Conservation (phyloP, 2,888 invertebrate species). For the Calameuta idolon region DNA sequence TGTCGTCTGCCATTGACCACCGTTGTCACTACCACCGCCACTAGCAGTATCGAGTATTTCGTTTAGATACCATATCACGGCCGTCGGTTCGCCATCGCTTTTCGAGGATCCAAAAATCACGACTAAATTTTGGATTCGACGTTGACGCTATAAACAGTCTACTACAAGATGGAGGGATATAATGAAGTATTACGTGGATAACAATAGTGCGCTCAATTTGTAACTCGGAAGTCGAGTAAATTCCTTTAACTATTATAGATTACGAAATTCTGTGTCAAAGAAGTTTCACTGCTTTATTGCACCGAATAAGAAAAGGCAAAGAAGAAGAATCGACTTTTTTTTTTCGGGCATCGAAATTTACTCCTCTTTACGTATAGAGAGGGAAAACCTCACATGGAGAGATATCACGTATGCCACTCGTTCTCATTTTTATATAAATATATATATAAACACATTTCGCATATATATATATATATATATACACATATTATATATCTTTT, state of each 20-base stretch:
- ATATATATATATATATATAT: background rate
- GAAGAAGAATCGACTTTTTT: background rate
- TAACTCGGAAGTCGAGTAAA: background rate
- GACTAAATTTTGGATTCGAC: background rate
- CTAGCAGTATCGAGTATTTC: background rate
- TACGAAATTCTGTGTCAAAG: background rate
- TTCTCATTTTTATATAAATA: background rate
- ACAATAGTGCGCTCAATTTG: background rate
- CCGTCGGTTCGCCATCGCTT: background rate
- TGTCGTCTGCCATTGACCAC: background rate
- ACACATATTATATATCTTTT: background rate
- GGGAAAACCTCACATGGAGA: background rate
- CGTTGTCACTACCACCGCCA: background rate
- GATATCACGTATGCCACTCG: background rate
- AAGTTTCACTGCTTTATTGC: constrained; percentile 16
- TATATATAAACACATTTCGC: background rate
- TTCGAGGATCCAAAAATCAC: background rate
- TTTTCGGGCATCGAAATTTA: background rate
- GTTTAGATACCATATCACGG: background rate
- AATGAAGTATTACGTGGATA: background rate
- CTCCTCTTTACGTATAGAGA: background rate
- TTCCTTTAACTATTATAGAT: background rate
- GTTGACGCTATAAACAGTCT: background rate
- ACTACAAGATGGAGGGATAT: background rate
- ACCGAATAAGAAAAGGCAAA: background rate